A percentile compares a stretch with the other conserved stretches of the same genome.
Evolutionary conservation across 2,888 invertebrate genomes (phyloP).

Genomic region (Hololepta plana): DNA sequence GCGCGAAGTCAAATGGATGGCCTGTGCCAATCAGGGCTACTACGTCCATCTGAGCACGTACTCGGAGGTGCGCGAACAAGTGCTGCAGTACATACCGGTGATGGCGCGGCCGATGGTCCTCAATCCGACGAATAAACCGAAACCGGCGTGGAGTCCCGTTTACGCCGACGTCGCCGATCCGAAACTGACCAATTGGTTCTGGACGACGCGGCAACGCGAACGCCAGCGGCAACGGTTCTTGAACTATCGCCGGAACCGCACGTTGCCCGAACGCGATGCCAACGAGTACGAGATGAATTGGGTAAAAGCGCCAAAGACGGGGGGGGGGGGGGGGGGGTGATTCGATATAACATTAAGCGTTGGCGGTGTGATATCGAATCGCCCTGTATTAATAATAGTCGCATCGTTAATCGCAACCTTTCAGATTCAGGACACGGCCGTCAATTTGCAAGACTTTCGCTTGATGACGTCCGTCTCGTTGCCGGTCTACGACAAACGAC

Average conservation of each 20-base stretch:
- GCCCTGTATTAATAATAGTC: too few species aligned
- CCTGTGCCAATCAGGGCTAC: conserved; percentile 88
- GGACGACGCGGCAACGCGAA: conserved; percentile 68
- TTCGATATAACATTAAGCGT: too few species aligned
- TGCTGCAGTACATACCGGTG: conserved; percentile 86
- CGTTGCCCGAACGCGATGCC: conserved; percentile 37
- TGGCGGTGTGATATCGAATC: too few species aligned
- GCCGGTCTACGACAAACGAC: conserved; percentile 79
- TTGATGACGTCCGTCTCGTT: conserved; percentile 86
- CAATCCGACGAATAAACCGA: conserved; percentile 60
- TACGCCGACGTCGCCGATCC: conserved; percentile 87
- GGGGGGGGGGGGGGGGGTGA: too few species aligned
- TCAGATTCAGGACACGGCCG: conserved; percentile 42
- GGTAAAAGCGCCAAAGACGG: too few species aligned
- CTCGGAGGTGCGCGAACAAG: conserved; percentile 95
- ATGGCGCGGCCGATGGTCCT: conserved; percentile 91
- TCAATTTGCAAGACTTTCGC: conserved; percentile 48
- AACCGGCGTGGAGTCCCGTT: conserved; percentile 90
- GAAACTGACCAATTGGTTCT: conserved; percentile 77
- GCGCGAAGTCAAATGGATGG: conserved; percentile 93
- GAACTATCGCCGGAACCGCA: conserved; percentile 42
- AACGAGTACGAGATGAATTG: too few species aligned
- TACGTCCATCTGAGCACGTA: conserved; percentile 92
- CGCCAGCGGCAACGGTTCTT: conserved; percentile 61
- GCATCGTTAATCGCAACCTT: too few species aligned